Conservation (phyloP, 2,797 vertebrate species). For the Helarctos malayanus region DNA sequence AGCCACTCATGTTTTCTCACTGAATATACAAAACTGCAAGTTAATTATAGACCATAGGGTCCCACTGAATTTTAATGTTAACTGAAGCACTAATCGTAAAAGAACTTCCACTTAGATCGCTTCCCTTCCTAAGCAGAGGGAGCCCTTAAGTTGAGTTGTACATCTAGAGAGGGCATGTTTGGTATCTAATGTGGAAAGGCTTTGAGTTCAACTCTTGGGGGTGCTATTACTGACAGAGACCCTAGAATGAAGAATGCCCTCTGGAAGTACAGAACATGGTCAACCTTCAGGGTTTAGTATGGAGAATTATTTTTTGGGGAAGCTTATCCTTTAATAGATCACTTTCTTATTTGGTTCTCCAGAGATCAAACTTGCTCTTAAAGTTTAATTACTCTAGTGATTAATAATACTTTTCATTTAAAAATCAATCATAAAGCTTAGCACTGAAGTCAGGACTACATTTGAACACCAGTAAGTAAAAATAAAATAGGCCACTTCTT, state of each 20-base stretch:
- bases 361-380: conserved; percentile 28
- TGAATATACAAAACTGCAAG: not conserved
- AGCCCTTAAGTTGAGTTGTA: not conserved
- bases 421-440: conserved; percentile 51
- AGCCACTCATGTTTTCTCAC: not conserved
- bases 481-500: not conserved
- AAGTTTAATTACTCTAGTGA: not conserved
- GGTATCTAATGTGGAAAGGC: not conserved
- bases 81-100: not conserved
- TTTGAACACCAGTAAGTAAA: conserved; percentile 26
- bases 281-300: not conserved
- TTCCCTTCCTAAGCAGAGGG: not conserved
- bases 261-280: not conserved
- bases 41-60: not conserved
- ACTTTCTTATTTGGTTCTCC: not conserved
- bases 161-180: not conserved
- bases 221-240: not conserved
- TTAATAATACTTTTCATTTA: conserved; percentile 35
- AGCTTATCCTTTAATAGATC: not conserved
- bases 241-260: not conserved
- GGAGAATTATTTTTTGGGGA: not conserved
- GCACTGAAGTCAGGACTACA: not conserved
- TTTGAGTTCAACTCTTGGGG: not conserved
- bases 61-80: not conserved
- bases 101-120: not conserved